Base-by-base conservation (phyloP, 2,113 vertebrate species). In the Axis porcinus region DNA sequence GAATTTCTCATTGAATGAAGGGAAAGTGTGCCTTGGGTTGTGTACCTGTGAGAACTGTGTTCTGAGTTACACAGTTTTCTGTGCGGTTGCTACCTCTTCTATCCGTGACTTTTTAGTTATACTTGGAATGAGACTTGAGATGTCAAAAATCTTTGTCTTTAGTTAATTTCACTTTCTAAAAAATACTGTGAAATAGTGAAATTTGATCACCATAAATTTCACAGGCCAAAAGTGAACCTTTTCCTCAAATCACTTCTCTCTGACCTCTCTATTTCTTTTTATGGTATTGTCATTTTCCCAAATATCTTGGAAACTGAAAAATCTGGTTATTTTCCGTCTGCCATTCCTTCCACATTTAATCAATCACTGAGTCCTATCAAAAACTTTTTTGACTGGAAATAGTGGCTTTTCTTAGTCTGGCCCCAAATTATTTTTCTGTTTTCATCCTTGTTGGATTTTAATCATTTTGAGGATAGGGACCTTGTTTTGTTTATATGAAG, bases 301-400 rank as follows among this genome's bases (percentile, higher is more conserved):
- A 98, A 58, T 27, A 92, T 89, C 86, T 96, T 85, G n/a, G 36
- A 97, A 50, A 81, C 36, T 92, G 16, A 50, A 96, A 93, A 94
- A 86, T 28, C 19, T 67, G 43, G n/a, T 86, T 85, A 30, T 30
- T 93, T 94, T 89, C 54, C n/a, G 96, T 96, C n/a, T 96, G 47
- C n/a, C 3, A 2, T 94, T 88, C 36, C n/a, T 92, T 84, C 36
- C 55, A 92, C 11, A 60, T 45, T 76, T 28, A 84, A 2, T 91
- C 50, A 95, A 0, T 96, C 74, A 94, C 78, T 62, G 82, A 62
- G 50, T 94, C 62, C 17, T 86, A 79, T 58, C 84, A 90, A 86
- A 90, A 78, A 60, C 58, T 90, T 94, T 89, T 92, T 90, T 92
- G 57, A 28, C 8, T 81, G 57, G 36, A 86, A 52, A 86, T 84